These are phyloP conservation scores for Crotalus viridis DNA, from an alignment of 2,113 vertebrate species.

Conservation along the genomic window DNA sequence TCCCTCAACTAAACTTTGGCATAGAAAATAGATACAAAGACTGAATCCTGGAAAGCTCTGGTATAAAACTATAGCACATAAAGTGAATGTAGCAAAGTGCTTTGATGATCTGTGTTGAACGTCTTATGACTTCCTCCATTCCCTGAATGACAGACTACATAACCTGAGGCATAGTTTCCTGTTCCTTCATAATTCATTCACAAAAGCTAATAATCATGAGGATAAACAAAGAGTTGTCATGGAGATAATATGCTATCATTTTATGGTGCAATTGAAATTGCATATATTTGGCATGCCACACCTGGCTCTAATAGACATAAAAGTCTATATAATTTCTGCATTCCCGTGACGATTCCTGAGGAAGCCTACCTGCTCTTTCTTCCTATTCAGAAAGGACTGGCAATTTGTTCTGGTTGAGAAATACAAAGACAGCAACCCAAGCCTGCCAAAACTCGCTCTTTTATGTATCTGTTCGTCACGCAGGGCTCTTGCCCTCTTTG, in stretches of 20 bases:
- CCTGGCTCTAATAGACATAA: not conserved
- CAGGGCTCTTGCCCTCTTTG: not conserved
- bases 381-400: not conserved
- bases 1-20: not conserved
- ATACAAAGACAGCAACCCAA: not conserved
- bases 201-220: slow-evolving; percentile 29
- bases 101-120: not conserved
- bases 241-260: slow-evolving; percentile 37
- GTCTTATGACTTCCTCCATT: not conserved
- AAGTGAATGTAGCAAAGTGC: not conserved
- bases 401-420: slow-evolving; percentile 17
- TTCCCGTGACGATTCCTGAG: not conserved
- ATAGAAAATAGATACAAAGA: not conserved
- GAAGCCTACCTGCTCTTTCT: not conserved
- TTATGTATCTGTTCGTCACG: not conserved
- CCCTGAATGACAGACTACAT: not conserved
- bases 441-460: not conserved
- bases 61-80: not conserved
- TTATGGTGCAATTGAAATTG: slow-evolving; percentile 9
- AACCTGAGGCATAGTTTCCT: not conserved
- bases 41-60: not conserved
- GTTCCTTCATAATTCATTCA: slow-evolving; percentile 13
- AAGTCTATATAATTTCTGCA: not conserved
- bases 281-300: slow-evolving; percentile 22
- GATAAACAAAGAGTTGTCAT: slow-evolving; percentile 51